Evolutionary conservation across 1,140 invertebrate genomes (phyloP).

Genomic region (Charaxes varanes): DNA sequence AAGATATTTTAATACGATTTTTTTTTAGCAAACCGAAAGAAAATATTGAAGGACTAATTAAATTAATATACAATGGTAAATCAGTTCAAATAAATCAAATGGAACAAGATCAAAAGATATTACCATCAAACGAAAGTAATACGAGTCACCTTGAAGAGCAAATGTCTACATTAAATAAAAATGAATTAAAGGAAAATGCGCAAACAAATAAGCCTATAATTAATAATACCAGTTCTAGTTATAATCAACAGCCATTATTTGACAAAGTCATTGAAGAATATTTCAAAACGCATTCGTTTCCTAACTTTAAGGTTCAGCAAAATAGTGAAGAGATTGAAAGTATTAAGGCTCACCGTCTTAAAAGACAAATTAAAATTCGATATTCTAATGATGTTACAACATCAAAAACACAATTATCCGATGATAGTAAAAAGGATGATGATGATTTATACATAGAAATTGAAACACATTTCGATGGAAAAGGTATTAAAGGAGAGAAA

Average conservation of each 20-base stretch:
- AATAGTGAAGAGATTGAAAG: constrained; percentile 12
- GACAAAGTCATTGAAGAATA: constrained; percentile 37
- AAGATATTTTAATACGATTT: too few species aligned
- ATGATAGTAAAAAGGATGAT: constrained; percentile 30
- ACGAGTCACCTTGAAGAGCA: neutral
- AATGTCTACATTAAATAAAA: neutral
- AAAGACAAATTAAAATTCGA: constrained; percentile 42
- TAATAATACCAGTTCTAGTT: constrained; percentile 1
- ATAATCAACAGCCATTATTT: constrained; percentile 20
- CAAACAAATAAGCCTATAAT: constrained; percentile 3
- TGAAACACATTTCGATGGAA: constrained; percentile 59
- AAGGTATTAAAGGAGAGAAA: constrained; percentile 46
- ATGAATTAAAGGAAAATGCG: neutral
- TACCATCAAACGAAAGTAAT: constrained; percentile 2
- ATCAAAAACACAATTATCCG: constrained; percentile 14
- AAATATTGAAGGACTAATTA: constrained; percentile 35
- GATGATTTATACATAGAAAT: constrained; percentile 63
- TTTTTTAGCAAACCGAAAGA: constrained; percentile 31
- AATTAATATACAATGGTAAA: constrained; percentile 49
- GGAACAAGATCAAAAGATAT: constrained; percentile 13
- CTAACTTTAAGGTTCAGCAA: constrained; percentile 15
- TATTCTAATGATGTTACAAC: constrained; percentile 24
- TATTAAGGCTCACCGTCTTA: constrained; percentile 32
- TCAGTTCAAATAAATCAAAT: constrained; percentile 29
- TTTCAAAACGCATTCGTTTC: constrained; percentile 26